Percentiles rank a stretch among this genome's conserved stretches.
These are phyloP conservation scores for Turritopsis dohrnii DNA, from an alignment of 30 jellyfish, hydroid and myxozoan genomes.

Conservation along the genomic window DNA sequence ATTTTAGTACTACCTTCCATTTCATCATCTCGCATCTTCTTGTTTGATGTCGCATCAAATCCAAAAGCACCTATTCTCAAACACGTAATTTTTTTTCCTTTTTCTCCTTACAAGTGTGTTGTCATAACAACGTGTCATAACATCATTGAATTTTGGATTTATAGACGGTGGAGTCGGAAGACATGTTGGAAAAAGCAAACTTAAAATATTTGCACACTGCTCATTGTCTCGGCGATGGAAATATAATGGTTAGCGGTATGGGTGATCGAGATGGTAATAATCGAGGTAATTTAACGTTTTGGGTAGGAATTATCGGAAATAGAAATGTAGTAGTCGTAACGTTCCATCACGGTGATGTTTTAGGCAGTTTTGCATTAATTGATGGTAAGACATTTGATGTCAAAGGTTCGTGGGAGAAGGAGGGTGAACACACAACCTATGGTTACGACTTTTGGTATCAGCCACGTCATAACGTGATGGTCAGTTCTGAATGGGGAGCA, in stretches of 20 bases:
- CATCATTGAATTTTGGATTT: neutral
- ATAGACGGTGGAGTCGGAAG: conserved; percentile 31
- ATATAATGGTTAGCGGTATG: conserved; percentile 80
- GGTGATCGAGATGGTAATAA: conserved; percentile 68
- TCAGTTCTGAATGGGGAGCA: conserved; percentile 91
- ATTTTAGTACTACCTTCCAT: conserved; percentile 68
- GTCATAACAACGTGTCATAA: too few relatives aligned
- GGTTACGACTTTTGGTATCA: conserved; percentile 94
- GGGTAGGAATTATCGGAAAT: neutral
- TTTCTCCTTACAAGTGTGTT: too few relatives aligned
- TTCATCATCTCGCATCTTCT: conserved; percentile 53
- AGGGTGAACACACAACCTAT: conserved; percentile 37
- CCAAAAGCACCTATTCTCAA: conserved; percentile 62
- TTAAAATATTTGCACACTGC: conserved; percentile 70
- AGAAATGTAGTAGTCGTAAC: neutral
- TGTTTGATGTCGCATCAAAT: conserved; percentile 72
- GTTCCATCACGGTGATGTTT: neutral
- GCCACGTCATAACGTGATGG: conserved; percentile 87
- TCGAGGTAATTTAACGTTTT: conserved; percentile 32
- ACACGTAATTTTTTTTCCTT: conserved; percentile 65
- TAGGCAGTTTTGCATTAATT: conserved; percentile 71
- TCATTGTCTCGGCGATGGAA: conserved; percentile 89
- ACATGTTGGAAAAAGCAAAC: conserved; percentile 66
- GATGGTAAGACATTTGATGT: conserved; percentile 81
- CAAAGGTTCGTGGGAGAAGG: conserved; percentile 66